phyloP scores from a whole-genome alignment of 2,113 vertebrate genomes.

The Cryptoleucopteryx plumbea region DNA sequence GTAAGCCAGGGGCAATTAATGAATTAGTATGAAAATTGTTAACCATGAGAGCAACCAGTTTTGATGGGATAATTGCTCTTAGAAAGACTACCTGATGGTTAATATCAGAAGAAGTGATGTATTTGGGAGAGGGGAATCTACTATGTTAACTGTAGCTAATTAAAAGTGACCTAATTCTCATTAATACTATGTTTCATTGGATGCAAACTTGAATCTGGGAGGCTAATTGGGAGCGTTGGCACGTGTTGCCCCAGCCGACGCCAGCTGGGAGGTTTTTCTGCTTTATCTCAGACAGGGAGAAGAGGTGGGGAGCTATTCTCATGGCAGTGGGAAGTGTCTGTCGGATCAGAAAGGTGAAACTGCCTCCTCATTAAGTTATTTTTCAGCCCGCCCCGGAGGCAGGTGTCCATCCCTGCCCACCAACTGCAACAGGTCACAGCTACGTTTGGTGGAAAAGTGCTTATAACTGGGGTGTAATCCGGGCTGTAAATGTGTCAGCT shows the following conservation, averaged over 20 bases:
- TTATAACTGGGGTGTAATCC: fast-evolving
- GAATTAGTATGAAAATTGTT: conserved; percentile 34
- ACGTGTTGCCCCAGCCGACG: background rate
- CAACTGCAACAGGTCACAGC: background rate
- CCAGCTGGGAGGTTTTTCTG: background rate
- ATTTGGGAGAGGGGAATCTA: background rate
- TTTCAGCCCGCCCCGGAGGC: background rate
- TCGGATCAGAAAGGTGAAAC: background rate
- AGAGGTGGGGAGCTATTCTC: background rate
- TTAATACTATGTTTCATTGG: background rate
- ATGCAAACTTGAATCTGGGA: background rate
- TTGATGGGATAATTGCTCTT: conserved; percentile 50
- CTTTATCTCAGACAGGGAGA: background rate
- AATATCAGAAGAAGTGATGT: background rate
- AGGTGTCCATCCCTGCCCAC: background rate
- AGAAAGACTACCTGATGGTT: background rate
- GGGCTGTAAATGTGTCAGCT: background rate
- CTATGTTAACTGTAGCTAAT: conserved; percentile 24
- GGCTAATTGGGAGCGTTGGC: background rate
- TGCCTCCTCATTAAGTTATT: fast-evolving
- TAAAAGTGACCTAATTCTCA: conserved; percentile 46
- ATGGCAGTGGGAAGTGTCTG: fast-evolving
- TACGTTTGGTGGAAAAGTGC: fast-evolving
- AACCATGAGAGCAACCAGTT: background rate
- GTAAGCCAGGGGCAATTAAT: conserved; percentile 65